A percentile compares a stretch with the other conserved stretches of the same genome.
Evolutionary conservation across 1,140 invertebrate species (phyloP).

Genomic region (Pteromalus puparum): DNA sequence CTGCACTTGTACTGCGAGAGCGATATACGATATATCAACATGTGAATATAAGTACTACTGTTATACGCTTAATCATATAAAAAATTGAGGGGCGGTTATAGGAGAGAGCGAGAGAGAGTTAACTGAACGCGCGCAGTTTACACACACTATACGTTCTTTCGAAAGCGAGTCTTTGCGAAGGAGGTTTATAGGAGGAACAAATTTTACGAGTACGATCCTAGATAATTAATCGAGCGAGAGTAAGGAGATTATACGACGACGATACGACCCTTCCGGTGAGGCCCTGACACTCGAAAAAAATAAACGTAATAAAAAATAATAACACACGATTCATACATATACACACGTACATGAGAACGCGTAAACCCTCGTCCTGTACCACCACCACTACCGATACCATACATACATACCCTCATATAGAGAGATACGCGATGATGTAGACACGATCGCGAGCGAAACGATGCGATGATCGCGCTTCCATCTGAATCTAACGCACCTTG

Average conservation of each 20-base stretch:
- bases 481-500: conserved; percentile 1
- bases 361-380: conserved; percentile 18
- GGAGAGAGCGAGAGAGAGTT: not conserved
- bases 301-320: not conserved
- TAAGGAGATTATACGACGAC: not conserved
- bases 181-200: not conserved
- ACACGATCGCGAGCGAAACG: not conserved
- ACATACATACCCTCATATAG: not conserved
- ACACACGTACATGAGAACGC: conserved; percentile 40
- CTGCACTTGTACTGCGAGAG: conserved; percentile 42
- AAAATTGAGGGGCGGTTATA: conserved; percentile 15
- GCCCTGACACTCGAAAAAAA: conserved; percentile 9
- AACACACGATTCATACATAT: conserved; percentile 47
- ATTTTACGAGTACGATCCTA: conserved; percentile 12
- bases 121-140: conserved; percentile 38
- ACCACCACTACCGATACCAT: not conserved
- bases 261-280: conserved; percentile 15
- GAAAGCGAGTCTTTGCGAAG: conserved; percentile 32
- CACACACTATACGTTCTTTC: conserved; percentile 31
- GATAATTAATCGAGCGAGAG: conserved; percentile 22
- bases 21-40: conserved; percentile 12
- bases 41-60: conserved; percentile 44
- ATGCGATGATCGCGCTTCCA: not conserved
- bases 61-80: conserved; percentile 51
- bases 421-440: not conserved